Percentiles rank a stretch among this genome's conserved stretches.
Evolutionary conservation across 2,797 vertebrate species (phyloP).

Genomic region (Geotrypetes seraphini): DNA sequence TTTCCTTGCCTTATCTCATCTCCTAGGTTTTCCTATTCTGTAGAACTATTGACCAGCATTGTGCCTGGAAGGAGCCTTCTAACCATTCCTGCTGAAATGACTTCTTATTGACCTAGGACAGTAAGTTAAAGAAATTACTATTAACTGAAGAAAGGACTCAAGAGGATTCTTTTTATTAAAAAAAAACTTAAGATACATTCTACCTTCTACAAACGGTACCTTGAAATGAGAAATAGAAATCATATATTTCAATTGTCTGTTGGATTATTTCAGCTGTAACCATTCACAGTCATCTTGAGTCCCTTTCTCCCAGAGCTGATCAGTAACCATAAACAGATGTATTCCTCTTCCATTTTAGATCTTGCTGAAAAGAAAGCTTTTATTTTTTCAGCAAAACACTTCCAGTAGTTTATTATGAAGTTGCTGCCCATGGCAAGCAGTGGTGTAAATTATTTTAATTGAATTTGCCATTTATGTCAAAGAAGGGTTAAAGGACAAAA

Average conservation of each 20-base stretch:
- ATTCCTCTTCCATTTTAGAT: slow-evolving; percentile 37
- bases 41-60: slow-evolving; percentile 16
- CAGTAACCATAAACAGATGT: slow-evolving; percentile 39
- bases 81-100: neutral
- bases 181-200: neutral
- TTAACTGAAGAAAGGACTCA: neutral
- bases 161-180: slow-evolving; percentile 9
- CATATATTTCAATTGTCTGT: neutral
- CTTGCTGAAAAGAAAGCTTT: slow-evolving; percentile 27
- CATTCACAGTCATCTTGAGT: neutral
- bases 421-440: no score
- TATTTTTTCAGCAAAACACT: slow-evolving; percentile 26
- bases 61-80: neutral
- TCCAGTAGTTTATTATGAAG: slow-evolving; percentile 39
- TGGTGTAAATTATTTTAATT: slow-evolving; percentile 41
- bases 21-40: slow-evolving; percentile 1
- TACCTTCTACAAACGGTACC: slow-evolving; percentile 5
- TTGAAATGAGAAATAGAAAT: slow-evolving; percentile 1
- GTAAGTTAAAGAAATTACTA: neutral
- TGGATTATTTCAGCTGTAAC: neutral
- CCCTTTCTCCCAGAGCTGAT: slow-evolving; percentile 35
- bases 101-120: neutral
- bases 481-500: no score
- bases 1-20: neutral
- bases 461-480: no score